Evolutionary conservation across 2,797 vertebrate genomes (phyloP).

Genomic region (Leptatherina wallacei): DNA sequence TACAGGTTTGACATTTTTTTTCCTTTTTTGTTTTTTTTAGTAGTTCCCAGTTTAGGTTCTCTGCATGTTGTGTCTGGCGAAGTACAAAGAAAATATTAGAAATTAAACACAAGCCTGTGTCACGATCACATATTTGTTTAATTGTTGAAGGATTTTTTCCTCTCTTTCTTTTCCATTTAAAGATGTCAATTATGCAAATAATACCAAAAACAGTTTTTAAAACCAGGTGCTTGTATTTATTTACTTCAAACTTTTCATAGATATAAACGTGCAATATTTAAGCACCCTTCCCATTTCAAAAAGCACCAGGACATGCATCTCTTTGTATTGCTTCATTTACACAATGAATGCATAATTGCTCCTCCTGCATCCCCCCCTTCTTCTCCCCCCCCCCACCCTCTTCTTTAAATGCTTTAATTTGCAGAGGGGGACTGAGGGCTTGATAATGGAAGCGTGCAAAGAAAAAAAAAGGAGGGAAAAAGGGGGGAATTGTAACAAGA

Average conservation of each 20-base stretch:
- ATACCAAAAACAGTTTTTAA: background rate
- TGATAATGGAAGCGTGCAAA: constrained; percentile 91
- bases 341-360: constrained; percentile 90
- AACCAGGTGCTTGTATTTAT: constrained; percentile 70
- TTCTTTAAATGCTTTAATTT: constrained; percentile 93
- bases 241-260: constrained; percentile 73
- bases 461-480: constrained; percentile 51
- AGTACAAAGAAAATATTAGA: constrained; percentile 31
- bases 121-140: constrained; percentile 59
- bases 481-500: constrained; percentile 84
- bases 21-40: no score
- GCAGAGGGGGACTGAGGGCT: constrained; percentile 92
- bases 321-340: constrained; percentile 94
- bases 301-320: constrained; percentile 77
- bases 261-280: constrained; percentile 75
- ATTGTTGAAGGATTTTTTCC: constrained; percentile 41
- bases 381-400: constrained; percentile 55
- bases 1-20: constrained; percentile 83
- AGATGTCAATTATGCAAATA: background rate
- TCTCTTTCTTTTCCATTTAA: background rate
- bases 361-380: constrained; percentile 79
- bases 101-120: constrained; percentile 27
- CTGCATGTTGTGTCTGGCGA: constrained; percentile 18
- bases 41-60: background rate
- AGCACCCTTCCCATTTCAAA: constrained; percentile 68